Conservation (phyloP, 2,888 invertebrate genomes). For the Sthenelais limicola region DNA sequence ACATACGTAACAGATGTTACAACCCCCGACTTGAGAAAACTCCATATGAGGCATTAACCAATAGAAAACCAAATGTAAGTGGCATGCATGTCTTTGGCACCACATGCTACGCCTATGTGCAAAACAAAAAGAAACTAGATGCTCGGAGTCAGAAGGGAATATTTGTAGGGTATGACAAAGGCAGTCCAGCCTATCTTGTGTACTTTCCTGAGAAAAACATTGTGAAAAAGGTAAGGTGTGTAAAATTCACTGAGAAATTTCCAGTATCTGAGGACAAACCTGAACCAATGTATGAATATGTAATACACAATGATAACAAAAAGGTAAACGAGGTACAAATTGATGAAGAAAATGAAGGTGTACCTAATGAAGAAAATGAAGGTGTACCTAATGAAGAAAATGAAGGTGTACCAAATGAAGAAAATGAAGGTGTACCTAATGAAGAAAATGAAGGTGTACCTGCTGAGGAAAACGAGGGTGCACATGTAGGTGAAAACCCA, state of each 20-base stretch:
- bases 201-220: not conserved
- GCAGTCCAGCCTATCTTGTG: constrained; percentile 30
- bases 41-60: no score
- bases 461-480: constrained; percentile 15
- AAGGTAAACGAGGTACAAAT: not conserved
- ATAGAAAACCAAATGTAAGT: constrained; percentile 40
- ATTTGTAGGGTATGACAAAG: constrained; percentile 35
- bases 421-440: no score
- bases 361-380: no score
- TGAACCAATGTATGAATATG: no score
- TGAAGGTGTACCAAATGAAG: no score
- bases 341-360: no score
- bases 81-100: constrained; percentile 46
- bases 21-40: no score
- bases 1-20: no score
- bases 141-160: constrained; percentile 34
- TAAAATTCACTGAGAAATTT: not conserved
- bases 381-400: no score
- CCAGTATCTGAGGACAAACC: not conserved
- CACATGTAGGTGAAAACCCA: not conserved
- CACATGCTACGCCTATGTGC: constrained; percentile 44
- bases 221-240: constrained; percentile 5
- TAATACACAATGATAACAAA: not conserved
- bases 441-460: no score
- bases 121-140: constrained; percentile 47